Percentiles rank a stretch among this genome's conserved stretches.
phyloP scores from a whole-genome alignment of 1,140 invertebrate genomes.

The Planococcus citri region DNA sequence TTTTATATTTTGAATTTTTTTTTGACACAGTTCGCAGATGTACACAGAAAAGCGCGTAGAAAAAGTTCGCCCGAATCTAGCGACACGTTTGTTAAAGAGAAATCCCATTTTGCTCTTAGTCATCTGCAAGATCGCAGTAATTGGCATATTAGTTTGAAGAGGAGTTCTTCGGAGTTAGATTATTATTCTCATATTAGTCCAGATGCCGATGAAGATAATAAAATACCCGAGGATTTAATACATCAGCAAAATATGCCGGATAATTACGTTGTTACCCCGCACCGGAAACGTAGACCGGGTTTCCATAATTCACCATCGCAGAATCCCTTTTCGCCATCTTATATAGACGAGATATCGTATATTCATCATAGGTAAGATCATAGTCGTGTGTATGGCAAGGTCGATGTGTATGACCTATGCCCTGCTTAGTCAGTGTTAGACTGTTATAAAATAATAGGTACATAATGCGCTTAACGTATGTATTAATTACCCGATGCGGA shows the following conservation, averaged over 20 bases:
- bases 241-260: slow-evolving; percentile 36
- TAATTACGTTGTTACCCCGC: slow-evolving; percentile 66
- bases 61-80: slow-evolving; percentile 22
- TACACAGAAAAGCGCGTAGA: slow-evolving; percentile 22
- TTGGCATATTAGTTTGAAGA: slow-evolving; percentile 9
- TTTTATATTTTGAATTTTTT: slow-evolving; percentile 12
- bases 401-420: no score
- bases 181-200: neutral
- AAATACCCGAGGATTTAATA: slow-evolving; percentile 37
- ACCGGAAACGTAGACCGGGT: slow-evolving; percentile 64
- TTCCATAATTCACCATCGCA: slow-evolving; percentile 73
- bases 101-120: neutral
- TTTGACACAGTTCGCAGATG: slow-evolving; percentile 21
- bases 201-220: slow-evolving; percentile 29
- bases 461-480: no score
- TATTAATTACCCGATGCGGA: no score
- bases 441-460: no score
- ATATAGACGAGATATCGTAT: slow-evolving; percentile 45
- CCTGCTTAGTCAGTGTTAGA: no score
- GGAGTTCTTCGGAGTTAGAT: neutral
- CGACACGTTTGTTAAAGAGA: neutral
- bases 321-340: slow-evolving; percentile 60
- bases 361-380: slow-evolving; percentile 29
- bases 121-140: neutral
- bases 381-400: neutral